phyloP scores from a whole-genome alignment of 2,888 invertebrate genomes.

The Colletes collaris region DNA sequence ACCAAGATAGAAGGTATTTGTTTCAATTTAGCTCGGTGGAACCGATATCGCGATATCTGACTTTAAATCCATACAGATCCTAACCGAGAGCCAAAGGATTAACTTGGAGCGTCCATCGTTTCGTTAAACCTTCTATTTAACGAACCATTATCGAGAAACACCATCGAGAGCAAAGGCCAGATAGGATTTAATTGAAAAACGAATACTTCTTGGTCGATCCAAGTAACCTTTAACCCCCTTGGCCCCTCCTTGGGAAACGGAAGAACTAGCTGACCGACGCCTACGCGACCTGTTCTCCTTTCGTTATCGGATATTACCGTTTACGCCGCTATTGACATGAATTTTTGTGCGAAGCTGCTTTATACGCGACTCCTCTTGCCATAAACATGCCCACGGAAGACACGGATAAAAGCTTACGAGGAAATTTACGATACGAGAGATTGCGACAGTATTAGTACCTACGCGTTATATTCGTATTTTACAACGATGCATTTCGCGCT shows the following conservation, averaged over 20 bases:
- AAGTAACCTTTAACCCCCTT: conserved; percentile 16
- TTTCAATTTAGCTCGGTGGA: too few species aligned
- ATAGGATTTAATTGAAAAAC: background rate
- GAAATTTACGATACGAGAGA: background rate
- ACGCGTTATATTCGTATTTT: conserved; percentile 2
- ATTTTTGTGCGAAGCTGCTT: background rate
- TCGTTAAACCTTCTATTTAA: background rate
- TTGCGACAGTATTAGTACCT: background rate
- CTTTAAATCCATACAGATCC: too few species aligned
- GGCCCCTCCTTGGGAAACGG: background rate
- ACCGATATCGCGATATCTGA: too few species aligned
- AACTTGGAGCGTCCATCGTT: too few species aligned
- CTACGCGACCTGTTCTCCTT: conserved; percentile 28
- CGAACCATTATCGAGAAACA: background rate
- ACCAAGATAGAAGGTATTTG: too few species aligned
- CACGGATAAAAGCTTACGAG: background rate
- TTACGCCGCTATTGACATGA: conserved; percentile 15
- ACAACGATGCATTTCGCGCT: background rate
- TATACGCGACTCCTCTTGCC: background rate
- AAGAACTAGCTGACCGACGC: conserved; percentile 14
- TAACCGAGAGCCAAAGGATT: too few species aligned
- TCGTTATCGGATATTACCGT: conserved; percentile 15
- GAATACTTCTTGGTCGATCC: background rate
- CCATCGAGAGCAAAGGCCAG: too few species aligned
- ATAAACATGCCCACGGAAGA: conserved; percentile 2